Evolutionary conservation across 1,140 invertebrate species (phyloP), one percentile per base, ranked within the genome.

Genomic region (Drosophila pachea): DNA sequence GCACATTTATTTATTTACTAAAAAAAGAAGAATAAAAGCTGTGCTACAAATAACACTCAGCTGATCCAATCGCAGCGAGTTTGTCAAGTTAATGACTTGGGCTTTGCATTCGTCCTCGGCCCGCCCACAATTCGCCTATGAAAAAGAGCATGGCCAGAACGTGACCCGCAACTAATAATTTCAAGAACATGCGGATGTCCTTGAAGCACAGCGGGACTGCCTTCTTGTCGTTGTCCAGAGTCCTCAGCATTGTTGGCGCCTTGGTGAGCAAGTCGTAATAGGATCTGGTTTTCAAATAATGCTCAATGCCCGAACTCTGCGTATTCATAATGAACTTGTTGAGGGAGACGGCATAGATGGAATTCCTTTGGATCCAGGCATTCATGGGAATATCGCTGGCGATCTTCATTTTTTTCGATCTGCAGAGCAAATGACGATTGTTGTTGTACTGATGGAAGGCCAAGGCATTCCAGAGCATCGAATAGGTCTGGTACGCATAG

Each of bases 401-500:
- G 3, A 78, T 32, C 0, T 68, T 7, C 32, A 78, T 12, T 1
- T 40, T 1, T 0, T 11, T 22, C 0, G 67, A 9, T 2, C 22
- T 58, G 14, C 76, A 78, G 0, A 78, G 42, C 0, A 29, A 4
- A 4, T 36, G 52, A 3, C 42, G 36, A 0, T 36, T 12, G 0
- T 16, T 16, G 8, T 12, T 29, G 6, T 4, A 22, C 33, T 78
- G 76, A 31, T 68, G 56, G 0, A 4, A 0, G 0, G 16, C 6
- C 0, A 78, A 12, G 1, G 22, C 31, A 5, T 45, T 35, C 45
- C 54, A 47, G 0, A 33, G 0, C 22, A 60, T 38, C 2, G 45
- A 9, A 32, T 9, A 52, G 2, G 53, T 29, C 22, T 61, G 55
- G 36, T 74, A 74, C 12, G 68, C 76, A 48, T 59, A 72, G 49